These are phyloP conservation scores for Lasius platythorax DNA, from an alignment of 2,888 invertebrate species.

Conservation along the genomic window DNA sequence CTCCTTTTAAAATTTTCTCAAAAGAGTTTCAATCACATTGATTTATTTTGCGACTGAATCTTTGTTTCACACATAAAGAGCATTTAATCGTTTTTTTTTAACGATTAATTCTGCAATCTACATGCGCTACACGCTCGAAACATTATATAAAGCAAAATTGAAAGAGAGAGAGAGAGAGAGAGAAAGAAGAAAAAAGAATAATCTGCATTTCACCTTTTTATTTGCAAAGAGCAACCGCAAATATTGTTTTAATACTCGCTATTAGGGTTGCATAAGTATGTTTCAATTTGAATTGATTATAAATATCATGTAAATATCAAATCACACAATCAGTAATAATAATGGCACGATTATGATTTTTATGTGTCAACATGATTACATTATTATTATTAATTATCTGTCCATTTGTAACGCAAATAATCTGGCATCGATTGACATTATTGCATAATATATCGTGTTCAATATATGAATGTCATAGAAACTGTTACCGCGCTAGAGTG, in stretches of 20 bases:
- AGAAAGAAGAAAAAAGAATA: slow-evolving; percentile 15
- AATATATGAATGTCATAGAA: slow-evolving; percentile 34
- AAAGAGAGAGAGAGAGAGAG: slow-evolving; percentile 35
- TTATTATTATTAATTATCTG: slow-evolving; percentile 14
- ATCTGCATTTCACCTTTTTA: slow-evolving; percentile 20
- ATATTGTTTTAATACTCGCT: background rate
- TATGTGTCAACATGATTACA: slow-evolving; percentile 61
- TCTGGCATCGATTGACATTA: slow-evolving; percentile 11
- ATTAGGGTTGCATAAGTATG: slow-evolving; percentile 58
- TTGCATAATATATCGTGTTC: slow-evolving; percentile 6
- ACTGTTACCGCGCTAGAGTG: slow-evolving; percentile 22
- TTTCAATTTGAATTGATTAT: slow-evolving; percentile 55
- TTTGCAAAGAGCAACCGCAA: slow-evolving; percentile 17
- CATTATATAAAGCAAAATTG: background rate
- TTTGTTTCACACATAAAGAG: background rate
- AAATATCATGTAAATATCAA: slow-evolving; percentile 59
- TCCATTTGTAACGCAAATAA: background rate
- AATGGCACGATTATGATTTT: slow-evolving; percentile 72
- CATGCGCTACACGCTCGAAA: background rate
- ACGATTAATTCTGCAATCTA: background rate
- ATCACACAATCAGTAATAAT: slow-evolving; percentile 59
- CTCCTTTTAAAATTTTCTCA: slow-evolving; percentile 4
- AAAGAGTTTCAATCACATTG: background rate
- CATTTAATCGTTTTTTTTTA: background rate
- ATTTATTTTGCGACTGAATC: background rate